A percentile compares a stretch with the other conserved stretches of the same genome.
These are phyloP conservation scores for Venustaconcha ellipsiformis DNA, from an alignment of 1,140 invertebrate species.

Conservation along the genomic window DNA sequence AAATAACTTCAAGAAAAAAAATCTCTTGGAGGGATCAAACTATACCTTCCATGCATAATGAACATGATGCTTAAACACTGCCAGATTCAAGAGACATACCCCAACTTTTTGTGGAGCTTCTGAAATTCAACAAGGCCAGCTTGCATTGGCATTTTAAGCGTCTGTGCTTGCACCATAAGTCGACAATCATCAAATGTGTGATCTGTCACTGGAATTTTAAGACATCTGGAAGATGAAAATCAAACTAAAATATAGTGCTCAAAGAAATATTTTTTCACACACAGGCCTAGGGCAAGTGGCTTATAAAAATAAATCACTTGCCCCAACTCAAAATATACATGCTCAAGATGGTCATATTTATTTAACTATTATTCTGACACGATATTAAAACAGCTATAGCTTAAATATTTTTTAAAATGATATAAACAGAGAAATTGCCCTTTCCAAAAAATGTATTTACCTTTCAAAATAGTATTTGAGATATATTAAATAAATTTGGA, in stretches of 20 bases:
- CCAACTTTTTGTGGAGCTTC: conserved; percentile 75
- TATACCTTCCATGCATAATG: no score
- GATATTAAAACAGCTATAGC: neutral
- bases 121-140: conserved; percentile 81
- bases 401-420: neutral
- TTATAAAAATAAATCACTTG: neutral
- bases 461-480: no score
- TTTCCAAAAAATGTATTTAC: no score
- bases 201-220: conserved; percentile 87
- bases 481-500: neutral
- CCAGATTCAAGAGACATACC: conserved; percentile 47
- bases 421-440: no score
- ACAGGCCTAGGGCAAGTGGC: no score
- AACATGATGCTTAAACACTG: no score
- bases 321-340: no score
- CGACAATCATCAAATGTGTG: conserved; percentile 94
- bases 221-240: conserved; percentile 74
- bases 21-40: no score
- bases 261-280: neutral
- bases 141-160: conserved; percentile 82
- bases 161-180: conserved; percentile 84
- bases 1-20: no score
- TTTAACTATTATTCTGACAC: neutral
- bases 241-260: neutral
- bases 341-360: neutral